Evolutionary conservation across 2,888 invertebrate genomes (phyloP).

Genomic region (Epinotia nisella): DNA sequence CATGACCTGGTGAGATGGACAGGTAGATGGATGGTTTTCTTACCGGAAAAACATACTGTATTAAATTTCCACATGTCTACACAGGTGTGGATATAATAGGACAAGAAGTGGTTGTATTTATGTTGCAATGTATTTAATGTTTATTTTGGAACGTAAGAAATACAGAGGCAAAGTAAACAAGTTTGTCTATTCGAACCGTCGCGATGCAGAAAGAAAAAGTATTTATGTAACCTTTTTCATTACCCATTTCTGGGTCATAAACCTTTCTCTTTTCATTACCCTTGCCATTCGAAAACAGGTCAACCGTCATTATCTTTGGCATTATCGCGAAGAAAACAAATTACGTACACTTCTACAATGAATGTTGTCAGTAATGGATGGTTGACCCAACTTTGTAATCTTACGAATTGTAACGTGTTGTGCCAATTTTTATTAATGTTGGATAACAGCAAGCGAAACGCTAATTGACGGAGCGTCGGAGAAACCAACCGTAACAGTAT

Average conservation of each 20-base stretch:
- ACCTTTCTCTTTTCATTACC: slow-evolving; percentile 25
- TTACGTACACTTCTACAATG: slow-evolving; percentile 2
- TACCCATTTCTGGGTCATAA: slow-evolving; percentile 5
- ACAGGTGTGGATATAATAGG: neutral
- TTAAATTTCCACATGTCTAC: too few relatives aligned
- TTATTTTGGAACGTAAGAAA: neutral
- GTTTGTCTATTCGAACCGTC: neutral
- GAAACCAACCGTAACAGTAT: slow-evolving; percentile 13
- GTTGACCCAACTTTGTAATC: slow-evolving; percentile 9
- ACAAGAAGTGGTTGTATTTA: too few relatives aligned
- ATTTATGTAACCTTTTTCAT: slow-evolving; percentile 2
- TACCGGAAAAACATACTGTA: too few relatives aligned
- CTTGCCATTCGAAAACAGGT: slow-evolving; percentile 14
- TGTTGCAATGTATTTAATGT: too few relatives aligned
- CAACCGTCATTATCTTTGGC: slow-evolving; percentile 11
- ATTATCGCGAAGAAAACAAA: slow-evolving; percentile 31
- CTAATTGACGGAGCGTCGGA: slow-evolving; percentile 7
- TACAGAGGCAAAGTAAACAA: neutral
- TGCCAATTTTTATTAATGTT: slow-evolving; percentile 16
- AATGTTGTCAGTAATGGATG: slow-evolving; percentile 8
- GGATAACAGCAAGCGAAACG: slow-evolving; percentile 7
- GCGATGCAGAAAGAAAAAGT: neutral
- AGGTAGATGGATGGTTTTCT: too few relatives aligned
- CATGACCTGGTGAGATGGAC: too few relatives aligned
- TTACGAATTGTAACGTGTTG: neutral